These are phyloP conservation scores for Lutjanus argentimaculatus DNA, from an alignment of 2,797 vertebrate species.

Conservation along the genomic window DNA sequence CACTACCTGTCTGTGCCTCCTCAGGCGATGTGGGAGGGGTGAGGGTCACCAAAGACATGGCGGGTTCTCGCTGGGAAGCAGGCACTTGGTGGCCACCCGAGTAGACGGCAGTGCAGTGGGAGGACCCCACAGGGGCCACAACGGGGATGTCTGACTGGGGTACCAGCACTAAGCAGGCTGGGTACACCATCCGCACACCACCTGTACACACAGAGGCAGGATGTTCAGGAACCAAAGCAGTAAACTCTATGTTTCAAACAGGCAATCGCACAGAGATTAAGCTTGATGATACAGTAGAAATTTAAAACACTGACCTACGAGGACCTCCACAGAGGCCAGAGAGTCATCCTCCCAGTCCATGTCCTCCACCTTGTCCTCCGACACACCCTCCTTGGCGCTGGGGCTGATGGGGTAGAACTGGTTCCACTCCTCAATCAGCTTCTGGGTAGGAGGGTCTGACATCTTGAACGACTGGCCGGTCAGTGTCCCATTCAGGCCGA, in stretches of 20 bases:
- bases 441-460: conserved; percentile 97
- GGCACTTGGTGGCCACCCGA: conserved; percentile 97
- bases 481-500: conserved; percentile 96
- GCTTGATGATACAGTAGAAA: neutral
- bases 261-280: neutral
- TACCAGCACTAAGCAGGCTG: conserved; percentile 96
- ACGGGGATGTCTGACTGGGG: conserved; percentile 96
- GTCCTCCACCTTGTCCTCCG: conserved; percentile 94
- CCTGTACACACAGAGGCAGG: conserved; percentile 78
- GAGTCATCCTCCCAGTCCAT: conserved; percentile 99
- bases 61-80: conserved; percentile 95
- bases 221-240: neutral
- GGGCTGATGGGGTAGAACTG: conserved; percentile 98
- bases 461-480: conserved; percentile 99
- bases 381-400: conserved; percentile 89
- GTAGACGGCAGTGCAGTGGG: conserved; percentile 93
- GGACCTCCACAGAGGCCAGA: conserved; percentile 97
- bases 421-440: conserved; percentile 99
- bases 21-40: conserved; percentile 99
- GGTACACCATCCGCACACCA: conserved; percentile 98
- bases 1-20: conserved; percentile 95
- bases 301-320: conserved; percentile 90
- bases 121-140: conserved; percentile 90
- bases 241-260: neutral
- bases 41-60: conserved; percentile 97